Base-by-base conservation (phyloP, 2,797 vertebrate species). In the Sebastes miniatus region DNA sequence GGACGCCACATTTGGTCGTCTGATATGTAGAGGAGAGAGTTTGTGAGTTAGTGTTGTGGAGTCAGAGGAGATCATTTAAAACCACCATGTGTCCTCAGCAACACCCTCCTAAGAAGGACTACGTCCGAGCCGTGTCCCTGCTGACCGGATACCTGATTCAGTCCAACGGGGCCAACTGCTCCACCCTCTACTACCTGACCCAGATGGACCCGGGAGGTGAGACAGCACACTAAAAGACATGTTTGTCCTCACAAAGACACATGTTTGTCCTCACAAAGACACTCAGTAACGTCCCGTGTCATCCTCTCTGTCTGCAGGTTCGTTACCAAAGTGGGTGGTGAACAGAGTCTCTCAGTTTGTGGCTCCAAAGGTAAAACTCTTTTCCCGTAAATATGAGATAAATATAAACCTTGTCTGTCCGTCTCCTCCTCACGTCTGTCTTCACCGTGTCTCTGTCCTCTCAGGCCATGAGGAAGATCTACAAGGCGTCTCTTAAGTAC, bases 241-340 rank as follows among this genome's bases (percentile, higher is more conserved):
- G 9, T 54, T 14, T 3, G 57, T 59, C 57, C 57, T 18, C 52
- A 47, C 36, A 68, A 25, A 24, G 36, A 24, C 16, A 54, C 50
- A 29, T 29, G 27, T 29, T 29, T 29, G 27, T 29, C 27, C 57
- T 18, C 52, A 47, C 39, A 68, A 27, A 25, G 36, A 24, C 16
- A 2, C 6, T 59, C 12, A 5, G 12, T 24, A 1, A 75, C 3
- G 1, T 52, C 5, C 20, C 8, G 5, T 58, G 43, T 18, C n/a
- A 16, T 57, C 56, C 14, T 77, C 34, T 77, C 47, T 87, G 31
- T 88, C 68, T 87, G 4, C 90, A 98, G 97, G 97, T n/a, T 97
- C 97, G 16, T 94, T 97, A 92, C 97, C 97, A 9, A 98, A 97
- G 92, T 98, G 97, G 97, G 97, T 97, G 78, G 97, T 97, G 80